Evolutionary conservation across 2,113 vertebrate species (phyloP).

Genomic region (Stictonetta naevosa): DNA sequence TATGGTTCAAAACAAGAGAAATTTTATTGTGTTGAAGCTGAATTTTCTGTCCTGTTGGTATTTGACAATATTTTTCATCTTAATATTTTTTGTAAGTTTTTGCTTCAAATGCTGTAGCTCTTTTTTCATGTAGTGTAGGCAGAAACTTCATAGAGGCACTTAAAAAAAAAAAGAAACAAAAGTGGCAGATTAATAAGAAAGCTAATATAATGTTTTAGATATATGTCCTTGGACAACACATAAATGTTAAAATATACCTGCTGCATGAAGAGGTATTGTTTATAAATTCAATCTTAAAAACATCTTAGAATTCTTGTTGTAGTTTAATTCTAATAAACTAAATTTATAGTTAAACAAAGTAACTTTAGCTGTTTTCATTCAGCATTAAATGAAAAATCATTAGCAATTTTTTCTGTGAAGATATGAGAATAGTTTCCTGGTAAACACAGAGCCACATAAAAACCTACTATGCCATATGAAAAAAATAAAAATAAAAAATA

Average conservation of each 20-base stretch:
- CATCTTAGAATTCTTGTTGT: neutral
- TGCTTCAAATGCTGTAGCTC: neutral
- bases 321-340: neutral
- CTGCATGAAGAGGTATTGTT: neutral
- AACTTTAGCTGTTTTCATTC: neutral
- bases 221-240: neutral
- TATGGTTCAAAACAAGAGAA: neutral
- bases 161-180: neutral
- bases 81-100: constrained; percentile 6
- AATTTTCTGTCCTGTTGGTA: neutral
- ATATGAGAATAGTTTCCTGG: neutral
- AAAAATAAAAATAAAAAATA: neutral
- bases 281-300: neutral
- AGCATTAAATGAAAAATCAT: constrained; percentile 33
- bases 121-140: neutral
- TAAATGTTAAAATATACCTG: constrained; percentile 7
- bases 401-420: neutral
- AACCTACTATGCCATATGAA: neutral
- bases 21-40: neutral
- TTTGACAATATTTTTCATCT: neutral
- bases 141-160: neutral
- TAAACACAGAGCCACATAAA: neutral
- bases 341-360: neutral
- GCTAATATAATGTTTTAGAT: constrained; percentile 15
- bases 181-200: neutral